Conservation (phyloP, 2,113 vertebrate species). For the Corydoras sp. region DNA sequence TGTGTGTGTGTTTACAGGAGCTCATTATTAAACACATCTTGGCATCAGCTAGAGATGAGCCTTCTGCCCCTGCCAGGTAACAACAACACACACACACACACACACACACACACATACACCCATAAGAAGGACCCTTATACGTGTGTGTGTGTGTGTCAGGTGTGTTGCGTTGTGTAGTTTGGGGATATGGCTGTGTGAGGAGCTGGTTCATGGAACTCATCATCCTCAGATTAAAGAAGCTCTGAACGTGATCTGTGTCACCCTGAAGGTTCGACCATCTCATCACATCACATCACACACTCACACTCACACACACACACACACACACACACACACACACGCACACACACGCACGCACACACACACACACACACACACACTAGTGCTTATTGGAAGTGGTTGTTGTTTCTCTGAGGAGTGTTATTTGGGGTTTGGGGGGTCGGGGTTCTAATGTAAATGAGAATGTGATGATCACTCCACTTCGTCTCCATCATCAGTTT, state of each 20-base stretch:
- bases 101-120: conserved; percentile 8
- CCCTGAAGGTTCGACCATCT: conserved; percentile 78
- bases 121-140: too few species aligned
- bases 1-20: conserved; percentile 70
- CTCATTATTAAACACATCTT: conserved; percentile 93
- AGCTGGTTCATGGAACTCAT: conserved; percentile 83
- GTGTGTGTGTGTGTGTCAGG: conserved; percentile 61
- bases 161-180: conserved; percentile 96
- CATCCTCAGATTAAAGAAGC: conserved; percentile 96
- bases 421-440: too few species aligned
- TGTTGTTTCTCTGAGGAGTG: too few species aligned
- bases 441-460: too few species aligned
- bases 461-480: too few species aligned
- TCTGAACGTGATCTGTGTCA: conserved; percentile 94
- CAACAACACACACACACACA: background rate
- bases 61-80: conserved; percentile 92
- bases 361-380: too few species aligned
- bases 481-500: too few species aligned
- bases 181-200: conserved; percentile 97
- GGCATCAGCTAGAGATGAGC: conserved; percentile 89
- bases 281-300: too few species aligned
- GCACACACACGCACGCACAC: too few species aligned
- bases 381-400: too few species aligned
- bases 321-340: too few species aligned
- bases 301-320: too few species aligned